Percentiles rank a stretch among this genome's conserved stretches.
Evolutionary conservation across 2,797 vertebrate genomes (phyloP).

Genomic region (Neosilurus mollespiculum): DNA sequence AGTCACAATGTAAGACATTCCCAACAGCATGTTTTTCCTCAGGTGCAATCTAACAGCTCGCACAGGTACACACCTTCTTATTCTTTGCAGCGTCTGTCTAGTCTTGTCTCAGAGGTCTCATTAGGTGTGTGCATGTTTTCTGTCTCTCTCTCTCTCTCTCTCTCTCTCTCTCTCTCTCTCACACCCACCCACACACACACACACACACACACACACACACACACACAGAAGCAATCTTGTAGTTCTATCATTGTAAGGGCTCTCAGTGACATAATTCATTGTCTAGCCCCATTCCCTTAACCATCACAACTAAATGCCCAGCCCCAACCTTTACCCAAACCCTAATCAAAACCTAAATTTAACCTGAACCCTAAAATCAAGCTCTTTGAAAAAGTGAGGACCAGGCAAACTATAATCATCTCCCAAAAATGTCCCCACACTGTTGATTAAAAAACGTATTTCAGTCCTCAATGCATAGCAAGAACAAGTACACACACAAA

Average conservation of each 20-base stretch:
- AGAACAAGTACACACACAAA: slow-evolving; percentile 12
- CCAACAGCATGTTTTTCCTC: not conserved
- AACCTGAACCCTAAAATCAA: no score
- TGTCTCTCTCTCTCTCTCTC: slow-evolving; percentile 9
- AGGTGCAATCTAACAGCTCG: not conserved
- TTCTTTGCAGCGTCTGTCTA: slow-evolving; percentile 37
- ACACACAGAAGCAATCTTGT: not conserved
- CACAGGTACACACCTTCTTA: slow-evolving; percentile 19
- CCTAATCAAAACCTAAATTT: no score
- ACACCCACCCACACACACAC: slow-evolving; percentile 22
- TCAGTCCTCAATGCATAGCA: no score
- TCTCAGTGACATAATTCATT: no score
- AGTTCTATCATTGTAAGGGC: no score
- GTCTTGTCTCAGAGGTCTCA: slow-evolving; percentile 41
- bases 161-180: not conserved
- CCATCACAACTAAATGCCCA: no score
- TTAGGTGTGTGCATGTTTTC: slow-evolving; percentile 13
- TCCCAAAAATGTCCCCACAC: no score
- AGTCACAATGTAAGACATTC: not conserved
- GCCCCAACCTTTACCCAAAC: no score
- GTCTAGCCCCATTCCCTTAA: no score
- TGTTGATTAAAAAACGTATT: no score
- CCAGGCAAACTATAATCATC: no score
- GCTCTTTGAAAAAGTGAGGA: no score
- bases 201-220: slow-evolving; percentile 13